These are phyloP conservation scores for Trichomycterus rosablanca DNA, from an alignment of 2,113 vertebrate genomes.

Conservation along the genomic window DNA sequence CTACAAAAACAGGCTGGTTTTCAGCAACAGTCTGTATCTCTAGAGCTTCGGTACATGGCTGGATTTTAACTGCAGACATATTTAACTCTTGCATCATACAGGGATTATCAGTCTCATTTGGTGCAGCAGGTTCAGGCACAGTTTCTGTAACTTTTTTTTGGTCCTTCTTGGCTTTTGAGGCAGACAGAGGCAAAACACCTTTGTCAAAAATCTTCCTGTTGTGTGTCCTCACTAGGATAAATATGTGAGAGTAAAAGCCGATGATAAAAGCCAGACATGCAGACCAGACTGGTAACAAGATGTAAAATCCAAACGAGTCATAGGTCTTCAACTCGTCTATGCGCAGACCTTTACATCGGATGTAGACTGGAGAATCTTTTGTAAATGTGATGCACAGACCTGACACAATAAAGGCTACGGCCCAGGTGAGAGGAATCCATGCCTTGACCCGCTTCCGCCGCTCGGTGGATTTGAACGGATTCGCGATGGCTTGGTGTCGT, in stretches of 20 bases:
- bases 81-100: not conserved
- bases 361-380: slow-evolving; percentile 57
- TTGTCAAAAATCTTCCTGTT: slow-evolving; percentile 68
- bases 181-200: slow-evolving; percentile 37
- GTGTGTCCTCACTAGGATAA: slow-evolving; percentile 58
- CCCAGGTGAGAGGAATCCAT: slow-evolving; percentile 61
- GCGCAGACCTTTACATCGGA: slow-evolving; percentile 51
- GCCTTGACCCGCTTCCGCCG: slow-evolving; percentile 49
- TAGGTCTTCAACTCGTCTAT: slow-evolving; percentile 37
- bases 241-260: slow-evolving; percentile 67
- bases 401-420: slow-evolving; percentile 51
- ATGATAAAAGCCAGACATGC: slow-evolving; percentile 57
- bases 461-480: slow-evolving; percentile 58
- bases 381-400: slow-evolving; percentile 48
- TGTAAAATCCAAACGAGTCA: slow-evolving; percentile 64
- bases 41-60: not conserved
- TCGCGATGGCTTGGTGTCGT: slow-evolving; percentile 63
- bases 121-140: slow-evolving; percentile 19
- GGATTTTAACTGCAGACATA: not conserved
- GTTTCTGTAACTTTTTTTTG: slow-evolving; percentile 11
- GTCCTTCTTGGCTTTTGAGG: slow-evolving; percentile 6
- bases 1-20: not conserved
- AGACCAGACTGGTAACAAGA: slow-evolving; percentile 67
- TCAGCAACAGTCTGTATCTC: not conserved
- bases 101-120: not conserved